Evolutionary conservation across 2,113 vertebrate genomes (phyloP), one percentile per base, ranked within the genome.

Genomic region (Mormyrus iriodes): DNA sequence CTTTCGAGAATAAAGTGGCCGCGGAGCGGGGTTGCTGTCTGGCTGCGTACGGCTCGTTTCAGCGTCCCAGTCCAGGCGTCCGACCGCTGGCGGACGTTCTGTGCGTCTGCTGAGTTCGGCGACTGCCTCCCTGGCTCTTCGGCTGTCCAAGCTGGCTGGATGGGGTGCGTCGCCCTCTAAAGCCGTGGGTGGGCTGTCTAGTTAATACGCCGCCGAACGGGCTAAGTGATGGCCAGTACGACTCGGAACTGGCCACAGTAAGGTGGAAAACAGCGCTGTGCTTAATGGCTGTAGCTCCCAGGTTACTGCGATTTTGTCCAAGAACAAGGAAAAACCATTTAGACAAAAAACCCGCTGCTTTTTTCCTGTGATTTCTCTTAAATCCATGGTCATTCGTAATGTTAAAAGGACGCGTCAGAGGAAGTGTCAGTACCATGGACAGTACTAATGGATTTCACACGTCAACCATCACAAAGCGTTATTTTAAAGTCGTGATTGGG

Each of bases 401-500:
- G 49, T 86, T 86, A 7, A 31, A 53, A 86, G 48, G 51, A 53
- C n/a, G 53, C 17, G 86, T 42, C 7, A 44, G n/a, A 21, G 2
- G n/a, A 42, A 19, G 53, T 51, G 49, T 87, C 86, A 87, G 86
- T 65, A 87, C 86, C 86, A 87, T 87, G 86, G 86, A 87, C 86
- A 87, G 86, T 46, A 55, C 86, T 35, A 87, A 42, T 21, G 5
- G 86, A 19, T n/a, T 19, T 46, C 82, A 84, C 82, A 39, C 19
- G 39, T 84, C 49, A 86, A 55, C 48, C 27, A 58, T 31, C 13
- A 65, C 31, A 24, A 65, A 42, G 1, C 3, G 35, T 58, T 35
- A 15, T 46, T 87, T 65, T 42, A 6, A 44, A 65, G 55, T 44
- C n/a, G 31, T 86, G n/a, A 52, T 27, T 86, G 46, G n/a, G n/a